Percentiles rank a stretch among this genome's conserved stretches.
Conservation (phyloP, 2,113 vertebrate genomes). For the Salvator merianae region DNA sequence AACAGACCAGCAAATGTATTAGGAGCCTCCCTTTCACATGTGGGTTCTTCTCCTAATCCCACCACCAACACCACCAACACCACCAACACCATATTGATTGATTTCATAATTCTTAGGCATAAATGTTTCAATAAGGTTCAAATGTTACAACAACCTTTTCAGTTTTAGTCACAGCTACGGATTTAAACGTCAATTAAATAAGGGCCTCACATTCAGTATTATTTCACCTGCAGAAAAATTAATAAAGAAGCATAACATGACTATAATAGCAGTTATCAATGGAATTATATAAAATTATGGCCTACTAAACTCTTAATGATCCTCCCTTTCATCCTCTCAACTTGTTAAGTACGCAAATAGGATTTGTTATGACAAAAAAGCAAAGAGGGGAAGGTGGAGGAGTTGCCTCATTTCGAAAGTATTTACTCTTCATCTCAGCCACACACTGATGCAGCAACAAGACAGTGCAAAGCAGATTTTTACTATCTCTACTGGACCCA, state of each 20-base stretch:
- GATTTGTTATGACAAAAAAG: neutral
- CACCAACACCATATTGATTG: no score
- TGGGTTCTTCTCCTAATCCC: no score
- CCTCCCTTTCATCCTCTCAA: neutral
- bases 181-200: neutral
- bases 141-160: neutral
- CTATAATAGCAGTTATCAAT: neutral
- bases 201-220: neutral
- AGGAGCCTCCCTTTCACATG: no score
- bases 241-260: neutral
- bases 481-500: no score
- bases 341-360: neutral
- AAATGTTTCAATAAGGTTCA: neutral
- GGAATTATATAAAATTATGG: neutral
- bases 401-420: neutral
- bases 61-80: no score
- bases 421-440: neutral
- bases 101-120: neutral
- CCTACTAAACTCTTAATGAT: neutral
- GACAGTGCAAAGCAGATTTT: no score
- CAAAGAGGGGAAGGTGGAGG: neutral
- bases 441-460: accelerated
- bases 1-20: no score
- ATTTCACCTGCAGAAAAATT: neutral
- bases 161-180: neutral